These are phyloP conservation scores for Anguilla anguilla DNA, from an alignment of 2,797 vertebrate species.

Conservation along the genomic window DNA sequence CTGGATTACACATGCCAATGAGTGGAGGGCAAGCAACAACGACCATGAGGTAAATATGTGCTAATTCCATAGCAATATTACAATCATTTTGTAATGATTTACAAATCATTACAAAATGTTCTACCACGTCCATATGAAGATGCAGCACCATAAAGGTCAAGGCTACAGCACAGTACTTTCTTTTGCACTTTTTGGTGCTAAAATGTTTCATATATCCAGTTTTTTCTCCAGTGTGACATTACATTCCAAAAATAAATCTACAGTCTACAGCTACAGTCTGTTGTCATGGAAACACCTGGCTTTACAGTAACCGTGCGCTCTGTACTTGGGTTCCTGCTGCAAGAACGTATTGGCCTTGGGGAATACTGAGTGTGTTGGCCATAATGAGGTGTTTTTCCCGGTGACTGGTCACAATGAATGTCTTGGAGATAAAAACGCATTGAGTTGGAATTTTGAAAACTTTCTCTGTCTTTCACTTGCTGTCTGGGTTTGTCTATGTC, in stretches of 20 bases:
- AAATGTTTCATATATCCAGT: background rate
- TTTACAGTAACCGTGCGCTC: constrained; percentile 48
- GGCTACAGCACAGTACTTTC: background rate
- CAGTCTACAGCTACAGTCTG: constrained; percentile 45
- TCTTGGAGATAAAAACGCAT: background rate
- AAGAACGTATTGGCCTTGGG: constrained; percentile 3
- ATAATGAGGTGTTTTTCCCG: constrained; percentile 51
- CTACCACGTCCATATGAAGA: background rate
- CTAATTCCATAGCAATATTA: background rate
- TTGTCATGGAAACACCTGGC: constrained; percentile 61
- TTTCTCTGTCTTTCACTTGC: background rate
- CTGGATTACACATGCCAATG: background rate
- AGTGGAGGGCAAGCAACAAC: background rate
- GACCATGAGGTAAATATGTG: background rate
- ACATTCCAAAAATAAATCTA: constrained; percentile 18
- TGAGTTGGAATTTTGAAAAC: constrained; percentile 22
- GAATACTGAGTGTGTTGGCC: background rate
- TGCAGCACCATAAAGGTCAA: background rate
- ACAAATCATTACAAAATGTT: too few species aligned
- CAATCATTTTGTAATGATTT: background rate
- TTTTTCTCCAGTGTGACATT: background rate
- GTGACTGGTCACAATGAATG: constrained; percentile 36
- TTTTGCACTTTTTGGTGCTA: background rate
- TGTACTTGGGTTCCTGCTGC: constrained; percentile 39
- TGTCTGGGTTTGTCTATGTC: background rate